A percentile compares a stretch with the other conserved stretches of the same genome.
Evolutionary conservation across 2,797 vertebrate species (phyloP).

Genomic region (Petrocephalus sullivani): DNA sequence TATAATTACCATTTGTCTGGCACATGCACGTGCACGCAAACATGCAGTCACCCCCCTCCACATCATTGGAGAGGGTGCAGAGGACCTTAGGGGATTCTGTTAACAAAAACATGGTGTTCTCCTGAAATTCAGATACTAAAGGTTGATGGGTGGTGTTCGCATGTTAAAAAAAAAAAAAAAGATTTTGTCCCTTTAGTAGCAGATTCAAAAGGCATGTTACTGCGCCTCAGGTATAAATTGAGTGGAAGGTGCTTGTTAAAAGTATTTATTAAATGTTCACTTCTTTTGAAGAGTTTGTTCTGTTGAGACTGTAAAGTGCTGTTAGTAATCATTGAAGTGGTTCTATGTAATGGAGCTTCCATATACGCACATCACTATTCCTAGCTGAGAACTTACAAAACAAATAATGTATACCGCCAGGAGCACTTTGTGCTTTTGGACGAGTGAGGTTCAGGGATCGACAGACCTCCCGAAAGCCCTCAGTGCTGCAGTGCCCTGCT

Average conservation of each 20-base stretch:
- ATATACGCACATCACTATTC: background rate
- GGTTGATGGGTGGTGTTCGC: background rate
- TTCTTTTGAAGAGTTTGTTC: background rate
- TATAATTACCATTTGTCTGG: background rate
- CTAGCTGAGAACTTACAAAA: background rate
- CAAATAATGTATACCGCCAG: background rate
- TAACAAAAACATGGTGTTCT: slow-evolving; percentile 5
- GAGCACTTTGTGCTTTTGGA: background rate
- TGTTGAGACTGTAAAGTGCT: background rate
- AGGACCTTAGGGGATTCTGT: background rate
- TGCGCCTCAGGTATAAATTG: background rate
- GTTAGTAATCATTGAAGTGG: background rate
- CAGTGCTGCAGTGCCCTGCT: background rate
- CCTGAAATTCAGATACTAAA: background rate
- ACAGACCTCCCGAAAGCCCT: background rate
- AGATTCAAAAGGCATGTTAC: background rate
- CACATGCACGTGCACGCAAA: background rate
- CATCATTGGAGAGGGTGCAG: background rate
- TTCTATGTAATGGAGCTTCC: background rate
- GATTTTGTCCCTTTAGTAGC: background rate
- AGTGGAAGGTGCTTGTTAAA: background rate
- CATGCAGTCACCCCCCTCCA: background rate
- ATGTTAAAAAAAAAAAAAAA: background rate
- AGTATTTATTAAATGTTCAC: background rate
- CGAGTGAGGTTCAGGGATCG: background rate